Evolutionary conservation across 2,797 vertebrate species (phyloP), one percentile per base, ranked within the genome.

Genomic region (Squalus acanthias): DNA sequence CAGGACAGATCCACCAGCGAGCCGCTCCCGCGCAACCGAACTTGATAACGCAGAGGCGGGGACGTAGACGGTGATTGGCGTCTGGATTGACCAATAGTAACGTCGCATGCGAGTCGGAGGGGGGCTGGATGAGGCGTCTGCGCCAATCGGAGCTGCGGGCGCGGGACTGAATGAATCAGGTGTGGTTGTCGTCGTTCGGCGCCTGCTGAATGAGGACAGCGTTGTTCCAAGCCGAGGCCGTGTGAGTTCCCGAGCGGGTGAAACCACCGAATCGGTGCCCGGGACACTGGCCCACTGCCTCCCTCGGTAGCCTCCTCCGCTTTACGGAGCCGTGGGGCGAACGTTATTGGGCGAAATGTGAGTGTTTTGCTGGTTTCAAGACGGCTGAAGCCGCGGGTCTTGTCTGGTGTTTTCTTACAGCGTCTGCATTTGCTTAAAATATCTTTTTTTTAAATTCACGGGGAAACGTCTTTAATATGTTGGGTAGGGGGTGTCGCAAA

Each of bases 161-260:
- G 94, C 94, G 70, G 70, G 70, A 95, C 46, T 74, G 70, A 95
- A 53, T 76, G 94, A 20, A 76, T 74, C 70, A 76, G 33, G 94
- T 95, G 26, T 95, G 94, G 94, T 95, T 72, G 94, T 76, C 13
- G 94, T 70, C 8, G 70, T 29, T 53, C 50, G 70, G 26, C 6
- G 50, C 67, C 26, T 60, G 26, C 46, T 95, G 94, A 95, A 72
- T 95, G 70, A 95, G 67, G 94, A 29, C 50, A 95, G 74, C 94
- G 94, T 76, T 74, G 50, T 6, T 10, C 22, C 67, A 74, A 63
- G 91, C 91, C 91, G n/a, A 69, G 13, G 53, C 53, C 29, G 93
- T 46, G 93, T 6, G 67, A 72, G 39, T 39, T 57, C 24, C 39
- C 3, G 67, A 95, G 24, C 24, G 46, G 70, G 50, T 57, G 57